Evolutionary conservation across 1,140 invertebrate species (phyloP), one percentile per base, ranked within the genome.

Genomic region (Drosophila sulfurigaster): DNA sequence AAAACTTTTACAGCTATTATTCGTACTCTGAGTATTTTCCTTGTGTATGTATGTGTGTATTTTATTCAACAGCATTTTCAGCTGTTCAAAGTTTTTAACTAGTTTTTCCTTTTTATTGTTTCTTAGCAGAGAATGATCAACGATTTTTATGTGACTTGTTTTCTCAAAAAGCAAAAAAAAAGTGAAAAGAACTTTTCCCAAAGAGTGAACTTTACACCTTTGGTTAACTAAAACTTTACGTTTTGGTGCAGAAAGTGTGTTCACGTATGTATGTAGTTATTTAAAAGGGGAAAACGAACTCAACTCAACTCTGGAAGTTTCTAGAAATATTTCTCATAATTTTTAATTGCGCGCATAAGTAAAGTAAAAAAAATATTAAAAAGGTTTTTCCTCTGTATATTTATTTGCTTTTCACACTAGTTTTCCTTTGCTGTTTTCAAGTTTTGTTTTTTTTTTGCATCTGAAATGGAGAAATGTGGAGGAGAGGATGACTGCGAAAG

Each of bases 291-390:
- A 45, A 11, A 25, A 16, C 41, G 41, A 45, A 15, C 32, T 1
- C 15, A 56, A 59, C 57, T 45, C 13, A n/a, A 10, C 6, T 38
- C 54, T 10, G 43, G 0, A 57, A 45, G 46, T 49, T 67, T 8
- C 20, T 32, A 70, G 41, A 65, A 78, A 75, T 80, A 74, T 83
- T 69, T 51, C 82, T 78, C 73, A 78, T 80, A 87, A 86, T 82
- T 87, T 75, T 80, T 82, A 87, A 87, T 79, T 79, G 75, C 60
- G 81, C 48, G 60, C 64, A 66, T 58, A 72, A 72, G 56, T 75
- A 25, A 25, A 25, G 20, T 25, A 25, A 25, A 25, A 25, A 30
- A 68, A 57, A 45, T 43, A 35, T 13, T 54, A 74, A 75, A 79
- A 82, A 56, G 52, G 60, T 68, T 81, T 56, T 45, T 54, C 32